phyloP scores from a whole-genome alignment of 2,797 vertebrate genomes.

The Poliocrania exsul region DNA sequence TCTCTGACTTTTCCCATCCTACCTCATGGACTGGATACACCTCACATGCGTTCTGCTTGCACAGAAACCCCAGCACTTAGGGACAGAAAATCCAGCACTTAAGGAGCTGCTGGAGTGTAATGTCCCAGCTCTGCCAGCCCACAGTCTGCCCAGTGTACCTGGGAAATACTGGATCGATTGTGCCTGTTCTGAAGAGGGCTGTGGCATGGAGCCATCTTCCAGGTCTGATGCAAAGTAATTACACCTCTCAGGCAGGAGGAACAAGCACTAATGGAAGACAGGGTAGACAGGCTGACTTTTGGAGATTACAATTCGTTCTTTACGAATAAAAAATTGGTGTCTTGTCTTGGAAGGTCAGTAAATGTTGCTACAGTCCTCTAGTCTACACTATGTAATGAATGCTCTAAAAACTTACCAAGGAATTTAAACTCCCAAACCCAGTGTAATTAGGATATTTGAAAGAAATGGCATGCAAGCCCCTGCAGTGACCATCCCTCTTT shows the following conservation, averaged over 20 bases:
- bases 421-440: not conserved
- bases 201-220: not conserved
- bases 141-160: not conserved
- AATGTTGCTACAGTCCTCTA: not conserved
- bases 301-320: not conserved
- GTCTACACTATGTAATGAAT: not conserved
- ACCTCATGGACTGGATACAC: rapidly evolving
- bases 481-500: not conserved
- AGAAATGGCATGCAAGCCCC: not conserved
- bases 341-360: not conserved
- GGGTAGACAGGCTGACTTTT: not conserved
- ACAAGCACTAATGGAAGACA: not conserved
- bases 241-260: not conserved
- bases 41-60: not conserved
- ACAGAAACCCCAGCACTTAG: not conserved
- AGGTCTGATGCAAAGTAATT: not conserved
- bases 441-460: not conserved
- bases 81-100: not conserved
- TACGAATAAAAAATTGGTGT: not conserved
- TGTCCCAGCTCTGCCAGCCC: not conserved
- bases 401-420: not conserved
- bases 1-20: not conserved
- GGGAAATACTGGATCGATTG: not conserved
- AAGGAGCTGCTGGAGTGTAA: not conserved
- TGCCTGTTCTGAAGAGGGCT: not conserved